phyloP scores from a whole-genome alignment of 2,888 invertebrate genomes.

The Odontocolon sp. region DNA sequence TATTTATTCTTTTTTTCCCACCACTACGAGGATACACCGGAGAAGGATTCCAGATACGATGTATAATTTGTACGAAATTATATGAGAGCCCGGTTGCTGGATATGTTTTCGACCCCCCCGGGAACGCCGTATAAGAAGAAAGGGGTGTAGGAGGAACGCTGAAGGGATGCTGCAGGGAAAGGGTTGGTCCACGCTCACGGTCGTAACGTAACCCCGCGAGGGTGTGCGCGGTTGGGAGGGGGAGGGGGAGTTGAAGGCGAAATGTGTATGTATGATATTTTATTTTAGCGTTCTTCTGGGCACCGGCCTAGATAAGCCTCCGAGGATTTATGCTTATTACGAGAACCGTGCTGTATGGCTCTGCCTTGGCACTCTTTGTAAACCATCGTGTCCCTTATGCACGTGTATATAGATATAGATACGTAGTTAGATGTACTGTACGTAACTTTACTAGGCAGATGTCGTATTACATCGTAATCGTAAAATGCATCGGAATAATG shows the following conservation, averaged over 20 bases:
- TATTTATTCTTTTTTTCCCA: slow-evolving; percentile 8
- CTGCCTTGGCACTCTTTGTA: slow-evolving; percentile 68
- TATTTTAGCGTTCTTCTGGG: slow-evolving; percentile 80
- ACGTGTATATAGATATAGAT: neutral
- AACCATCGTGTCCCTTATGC: slow-evolving; percentile 67
- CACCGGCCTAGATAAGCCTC: slow-evolving; percentile 79
- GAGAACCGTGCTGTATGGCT: slow-evolving; percentile 64
- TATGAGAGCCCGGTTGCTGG: slow-evolving; percentile 33
- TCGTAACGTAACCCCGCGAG: slow-evolving; percentile 51
- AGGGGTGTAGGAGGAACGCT: slow-evolving; percentile 38
- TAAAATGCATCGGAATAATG: neutral
- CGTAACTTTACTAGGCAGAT: neutral
- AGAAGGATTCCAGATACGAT: slow-evolving; percentile 45
- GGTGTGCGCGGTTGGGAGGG: slow-evolving; percentile 6
- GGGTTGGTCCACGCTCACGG: slow-evolving; percentile 45
- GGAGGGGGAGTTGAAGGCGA: slow-evolving; percentile 72
- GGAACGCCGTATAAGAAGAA: slow-evolving; percentile 51
- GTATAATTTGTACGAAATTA: slow-evolving; percentile 58
- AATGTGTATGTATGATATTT: slow-evolving; percentile 78
- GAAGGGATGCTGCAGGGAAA: slow-evolving; percentile 35
- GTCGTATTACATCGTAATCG: neutral
- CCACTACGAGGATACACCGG: slow-evolving; percentile 19
- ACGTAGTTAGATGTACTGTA: neutral
- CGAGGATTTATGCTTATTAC: slow-evolving; percentile 81
- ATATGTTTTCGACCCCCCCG: slow-evolving; percentile 42